A percentile compares a stretch with the other conserved stretches of the same genome.
Evolutionary conservation across 2,797 vertebrate species (phyloP).

Genomic region (Diceros bicornis): DNA sequence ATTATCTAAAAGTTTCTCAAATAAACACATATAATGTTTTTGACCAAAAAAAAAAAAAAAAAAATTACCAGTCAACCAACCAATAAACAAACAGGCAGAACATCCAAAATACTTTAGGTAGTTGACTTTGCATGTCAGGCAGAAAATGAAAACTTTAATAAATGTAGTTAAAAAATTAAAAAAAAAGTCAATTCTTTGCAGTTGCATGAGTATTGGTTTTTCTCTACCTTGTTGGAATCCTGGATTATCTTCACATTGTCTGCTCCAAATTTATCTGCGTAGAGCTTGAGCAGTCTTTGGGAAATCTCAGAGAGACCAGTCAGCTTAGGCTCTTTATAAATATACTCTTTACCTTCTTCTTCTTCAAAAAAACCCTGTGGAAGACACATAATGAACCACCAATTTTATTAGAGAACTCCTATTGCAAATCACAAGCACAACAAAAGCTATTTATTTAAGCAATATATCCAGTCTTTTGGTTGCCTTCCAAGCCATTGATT

Average conservation of each 20-base stretch:
- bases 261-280: constrained; percentile 98
- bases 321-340: constrained; percentile 99
- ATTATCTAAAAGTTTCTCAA: neutral
- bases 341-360: constrained; percentile 99
- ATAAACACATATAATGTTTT: neutral
- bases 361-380: constrained; percentile 98
- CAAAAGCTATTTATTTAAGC: constrained; percentile 21
- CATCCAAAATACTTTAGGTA: neutral
- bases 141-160: constrained; percentile 15
- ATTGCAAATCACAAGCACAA: constrained; percentile 35
- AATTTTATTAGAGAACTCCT: constrained; percentile 78
- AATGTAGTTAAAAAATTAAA: neutral
- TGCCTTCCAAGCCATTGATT: neutral
- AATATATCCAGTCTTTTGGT: neutral
- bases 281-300: constrained; percentile 97
- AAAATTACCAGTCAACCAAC: neutral
- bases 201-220: neutral
- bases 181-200: neutral
- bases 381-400: constrained; percentile 82
- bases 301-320: constrained; percentile 99
- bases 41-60: neutral
- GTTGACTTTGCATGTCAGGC: neutral
- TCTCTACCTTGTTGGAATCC: constrained; percentile 97
- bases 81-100: neutral
- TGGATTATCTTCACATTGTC: constrained; percentile 99